These are phyloP conservation scores for Deilephila elpenor DNA, from an alignment of 2,888 invertebrate species.

Conservation along the genomic window DNA sequence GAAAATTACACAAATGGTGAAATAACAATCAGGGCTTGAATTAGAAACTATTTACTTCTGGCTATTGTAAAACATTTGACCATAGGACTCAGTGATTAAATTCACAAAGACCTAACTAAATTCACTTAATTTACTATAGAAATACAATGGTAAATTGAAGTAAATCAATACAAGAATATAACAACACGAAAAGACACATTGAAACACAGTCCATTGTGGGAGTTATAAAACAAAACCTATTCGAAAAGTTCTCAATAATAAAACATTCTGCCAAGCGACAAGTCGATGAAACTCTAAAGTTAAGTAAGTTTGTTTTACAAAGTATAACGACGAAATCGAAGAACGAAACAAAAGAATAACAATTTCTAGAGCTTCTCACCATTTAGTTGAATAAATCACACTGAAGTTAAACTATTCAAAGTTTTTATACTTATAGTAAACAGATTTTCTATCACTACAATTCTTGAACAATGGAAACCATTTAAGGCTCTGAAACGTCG, in stretches of 20 bases:
- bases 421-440: neutral
- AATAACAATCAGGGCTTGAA: no score
- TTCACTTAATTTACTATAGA: neutral
- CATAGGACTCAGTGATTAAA: no score
- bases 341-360: slow-evolving; percentile 10
- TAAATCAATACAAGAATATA: neutral
- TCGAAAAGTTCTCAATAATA: slow-evolving; percentile 19
- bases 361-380: neutral
- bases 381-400: neutral
- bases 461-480: neutral
- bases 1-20: no score
- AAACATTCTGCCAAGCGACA: neutral
- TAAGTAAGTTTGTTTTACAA: slow-evolving; percentile 9
- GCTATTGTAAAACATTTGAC: no score
- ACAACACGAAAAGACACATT: neutral
- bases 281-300: slow-evolving; percentile 10
- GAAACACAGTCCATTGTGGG: neutral
- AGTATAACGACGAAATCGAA: neutral
- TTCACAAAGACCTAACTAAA: no score
- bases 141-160: neutral
- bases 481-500: no score
- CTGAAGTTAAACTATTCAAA: neutral
- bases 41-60: no score
- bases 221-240: neutral
- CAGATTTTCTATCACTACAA: neutral